Evolutionary conservation across 2,797 vertebrate species (phyloP).

Genomic region (Gallinago solitaria): DNA sequence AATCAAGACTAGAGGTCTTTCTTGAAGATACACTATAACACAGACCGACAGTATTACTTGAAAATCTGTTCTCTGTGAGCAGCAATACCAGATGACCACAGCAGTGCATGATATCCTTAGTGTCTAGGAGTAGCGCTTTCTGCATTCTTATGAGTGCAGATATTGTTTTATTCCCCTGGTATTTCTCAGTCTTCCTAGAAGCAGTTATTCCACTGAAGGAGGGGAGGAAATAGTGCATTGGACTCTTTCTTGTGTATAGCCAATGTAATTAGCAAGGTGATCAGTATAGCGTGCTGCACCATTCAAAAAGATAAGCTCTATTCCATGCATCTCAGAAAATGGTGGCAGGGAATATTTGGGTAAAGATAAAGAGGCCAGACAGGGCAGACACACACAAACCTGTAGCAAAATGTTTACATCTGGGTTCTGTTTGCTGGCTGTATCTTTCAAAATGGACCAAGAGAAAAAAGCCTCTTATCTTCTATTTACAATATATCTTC

Average conservation of each 20-base stretch:
- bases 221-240: not conserved
- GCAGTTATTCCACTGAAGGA: not conserved
- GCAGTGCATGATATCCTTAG: not conserved
- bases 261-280: not conserved
- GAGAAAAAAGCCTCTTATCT: not conserved
- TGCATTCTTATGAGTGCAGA: not conserved
- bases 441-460: not conserved
- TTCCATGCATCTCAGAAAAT: not conserved
- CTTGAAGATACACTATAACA: not conserved
- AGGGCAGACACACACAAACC: not conserved
- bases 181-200: not conserved
- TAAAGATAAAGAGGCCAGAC: not conserved
- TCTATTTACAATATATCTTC: slow-evolving; percentile 28
- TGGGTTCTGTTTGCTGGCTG: not conserved
- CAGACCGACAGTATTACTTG: not conserved
- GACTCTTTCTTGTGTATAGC: not conserved
- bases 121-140: not conserved
- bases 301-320: not conserved
- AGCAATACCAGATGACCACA: not conserved
- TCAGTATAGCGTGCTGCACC: rapidly evolving
- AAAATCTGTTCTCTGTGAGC: not conserved
- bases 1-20: not conserved
- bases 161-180: not conserved
- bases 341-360: not conserved
- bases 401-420: not conserved